Conservation (phyloP, 2,888 invertebrate genomes). For the Caenorhabditis sulstoni region DNA sequence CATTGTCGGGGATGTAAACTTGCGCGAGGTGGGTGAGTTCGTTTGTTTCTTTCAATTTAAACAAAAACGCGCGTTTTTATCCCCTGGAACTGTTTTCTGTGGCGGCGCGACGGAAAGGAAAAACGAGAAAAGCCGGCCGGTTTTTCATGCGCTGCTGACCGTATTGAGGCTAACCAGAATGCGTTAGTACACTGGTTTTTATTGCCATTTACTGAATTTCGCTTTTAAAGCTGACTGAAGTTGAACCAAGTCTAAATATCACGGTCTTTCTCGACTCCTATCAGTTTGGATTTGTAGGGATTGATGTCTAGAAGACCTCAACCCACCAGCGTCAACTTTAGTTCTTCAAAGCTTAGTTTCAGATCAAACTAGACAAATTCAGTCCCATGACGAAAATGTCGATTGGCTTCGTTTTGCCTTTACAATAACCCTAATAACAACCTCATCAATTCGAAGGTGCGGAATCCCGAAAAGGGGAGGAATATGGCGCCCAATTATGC, state of each 20-base stretch:
- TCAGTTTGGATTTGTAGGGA: no score
- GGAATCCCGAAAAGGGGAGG: conserved; percentile 25
- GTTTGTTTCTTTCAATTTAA: not conserved
- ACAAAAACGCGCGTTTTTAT: not conserved
- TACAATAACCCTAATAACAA: conserved; percentile 13
- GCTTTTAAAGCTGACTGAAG: no score
- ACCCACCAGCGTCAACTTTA: no score
- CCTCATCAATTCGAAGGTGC: not conserved
- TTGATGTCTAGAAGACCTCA: no score
- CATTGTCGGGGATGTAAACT: conserved; percentile 2
- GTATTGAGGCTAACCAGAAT: conserved; percentile 11
- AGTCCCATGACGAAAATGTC: not conserved
- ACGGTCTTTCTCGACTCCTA: no score
- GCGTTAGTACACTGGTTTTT: conserved; percentile 4
- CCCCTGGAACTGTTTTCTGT: not conserved
- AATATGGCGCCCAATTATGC: conserved; percentile 51
- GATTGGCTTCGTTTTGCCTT: not conserved
- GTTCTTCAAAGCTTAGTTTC: no score
- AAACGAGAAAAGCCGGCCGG: conserved; percentile 7
- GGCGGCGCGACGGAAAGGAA: not conserved
- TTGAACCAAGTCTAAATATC: no score
- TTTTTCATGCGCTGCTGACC: conserved; percentile 6
- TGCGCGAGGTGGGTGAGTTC: conserved; percentile 14
- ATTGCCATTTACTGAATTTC: conserved; percentile 6
- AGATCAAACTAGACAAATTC: not conserved